Base-by-base conservation (phyloP, 1,140 invertebrate species). In the Lethrus apterus region DNA sequence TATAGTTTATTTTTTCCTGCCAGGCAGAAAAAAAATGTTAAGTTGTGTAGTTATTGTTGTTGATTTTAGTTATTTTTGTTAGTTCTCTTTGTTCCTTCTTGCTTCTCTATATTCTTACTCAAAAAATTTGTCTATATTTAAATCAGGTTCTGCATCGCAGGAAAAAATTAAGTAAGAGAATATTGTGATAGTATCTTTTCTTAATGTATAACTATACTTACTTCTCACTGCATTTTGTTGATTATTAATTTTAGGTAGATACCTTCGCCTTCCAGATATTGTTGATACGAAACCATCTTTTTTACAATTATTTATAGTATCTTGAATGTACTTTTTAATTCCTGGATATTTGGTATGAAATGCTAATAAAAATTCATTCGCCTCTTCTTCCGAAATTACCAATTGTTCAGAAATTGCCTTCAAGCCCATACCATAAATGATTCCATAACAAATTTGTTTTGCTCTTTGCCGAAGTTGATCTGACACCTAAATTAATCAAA, bases 361-460 rank as follows among this genome's bases (percentile, higher is more conserved):
- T 2, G 78, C 75, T 45, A 85, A 79, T 54, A 88, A 81, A 66
- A 96, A 86, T 23, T 77, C 67, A 2, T 71, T 71, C 0, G 94
- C 93, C 59, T 94, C 86, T 34, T 80, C 68, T 66, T 90, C 85
- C 2, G 76, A 73, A n/a, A 94, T 77, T 43, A 80, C 79, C 13
- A 98, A 68, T 43, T 83, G 78, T 47, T 93, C 84, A 0, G 83
- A 77, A n/a, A 99, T 70, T 1, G 86, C 77, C 60, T 83, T 88
- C 9, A 79, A 72, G 8, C 94, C 91, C 80, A 98, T 98, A n/a
- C 95, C 95, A 67, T 98, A 98, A 35, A 99, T 85, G 54, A 99
- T 92, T 5, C 91, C 95, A 71, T 98, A 99, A 58, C 91, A 95
- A 10, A 98, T 78, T 71, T 96, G 81, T 68, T 98, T 97, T 0